Evolutionary conservation across 1,140 invertebrate species (phyloP).

Genomic region (Chrysopa pallens): DNA sequence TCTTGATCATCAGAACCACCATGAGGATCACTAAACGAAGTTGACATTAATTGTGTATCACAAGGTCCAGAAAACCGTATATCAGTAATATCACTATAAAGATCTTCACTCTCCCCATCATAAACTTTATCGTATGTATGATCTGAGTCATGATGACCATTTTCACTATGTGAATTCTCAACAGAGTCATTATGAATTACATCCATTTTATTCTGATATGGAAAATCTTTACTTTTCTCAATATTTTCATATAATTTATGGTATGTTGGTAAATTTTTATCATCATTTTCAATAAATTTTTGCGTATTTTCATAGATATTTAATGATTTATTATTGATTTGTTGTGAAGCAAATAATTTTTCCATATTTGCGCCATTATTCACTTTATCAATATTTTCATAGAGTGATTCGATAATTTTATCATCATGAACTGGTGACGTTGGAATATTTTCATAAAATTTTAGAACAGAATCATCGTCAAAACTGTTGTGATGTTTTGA

Average conservation of each 20-base stretch:
- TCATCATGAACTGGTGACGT: not conserved
- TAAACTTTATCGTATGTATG: slow-evolving; percentile 8
- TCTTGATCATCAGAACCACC: slow-evolving; percentile 23
- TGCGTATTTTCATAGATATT: not conserved
- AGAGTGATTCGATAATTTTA: not conserved
- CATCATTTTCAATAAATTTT: not conserved
- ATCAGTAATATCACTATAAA: slow-evolving; percentile 18
- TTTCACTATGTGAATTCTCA: not conserved
- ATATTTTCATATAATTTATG: not conserved
- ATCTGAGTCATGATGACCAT: not conserved
- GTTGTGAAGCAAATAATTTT: not conserved
- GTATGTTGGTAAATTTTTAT: not conserved
- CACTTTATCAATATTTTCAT: not conserved
- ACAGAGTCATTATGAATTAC: not conserved
- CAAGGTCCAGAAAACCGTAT: slow-evolving; percentile 20
- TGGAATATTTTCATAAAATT: not conserved
- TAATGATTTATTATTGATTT: not conserved
- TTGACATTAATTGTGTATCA: slow-evolving; percentile 20
- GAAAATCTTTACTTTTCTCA: not conserved
- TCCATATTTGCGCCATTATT: not conserved
- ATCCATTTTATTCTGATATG: not conserved
- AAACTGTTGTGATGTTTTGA: not conserved
- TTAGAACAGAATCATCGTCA: not conserved
- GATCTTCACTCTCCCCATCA: slow-evolving; percentile 6
- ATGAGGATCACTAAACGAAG: slow-evolving; percentile 20